Percentiles rank a stretch among this genome's conserved stretches.
Evolutionary conservation across 2,888 invertebrate genomes (phyloP).

Genomic region (Geophilus truncorum): DNA sequence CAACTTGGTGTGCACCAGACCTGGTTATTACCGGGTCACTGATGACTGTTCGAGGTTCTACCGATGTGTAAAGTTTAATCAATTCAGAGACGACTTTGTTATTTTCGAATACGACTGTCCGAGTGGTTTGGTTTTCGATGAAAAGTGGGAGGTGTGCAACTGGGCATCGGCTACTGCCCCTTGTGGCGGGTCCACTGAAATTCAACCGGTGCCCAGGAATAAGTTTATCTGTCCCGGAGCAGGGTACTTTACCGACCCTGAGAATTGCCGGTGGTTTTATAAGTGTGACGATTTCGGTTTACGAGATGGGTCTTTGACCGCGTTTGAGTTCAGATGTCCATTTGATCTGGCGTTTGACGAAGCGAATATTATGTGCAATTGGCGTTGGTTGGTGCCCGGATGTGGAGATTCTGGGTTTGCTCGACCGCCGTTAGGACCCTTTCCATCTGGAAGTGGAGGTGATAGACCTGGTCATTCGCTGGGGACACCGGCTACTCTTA

Average conservation of each 20-base stretch:
- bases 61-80: constrained; percentile 74
- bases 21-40: constrained; percentile 73
- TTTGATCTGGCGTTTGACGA: constrained; percentile 74
- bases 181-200: constrained; percentile 69
- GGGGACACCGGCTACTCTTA: neutral
- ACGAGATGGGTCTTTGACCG: constrained; percentile 52
- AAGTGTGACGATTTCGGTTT: constrained; percentile 58
- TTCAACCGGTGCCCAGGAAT: constrained; percentile 64
- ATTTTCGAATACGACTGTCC: constrained; percentile 79
- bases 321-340: constrained; percentile 76
- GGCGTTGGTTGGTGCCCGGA: constrained; percentile 70
- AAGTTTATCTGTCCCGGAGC: constrained; percentile 64
- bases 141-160: constrained; percentile 57
- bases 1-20: constrained; percentile 57
- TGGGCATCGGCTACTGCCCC: constrained; percentile 71
- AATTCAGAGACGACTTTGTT: constrained; percentile 66
- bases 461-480: neutral
- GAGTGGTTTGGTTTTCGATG: constrained; percentile 69
- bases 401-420: constrained; percentile 55
- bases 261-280: constrained; percentile 78
- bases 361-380: constrained; percentile 64
- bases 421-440: neutral
- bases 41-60: constrained; percentile 71
- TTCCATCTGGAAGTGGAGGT: too few species aligned
- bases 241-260: constrained; percentile 73